These are phyloP conservation scores for Collichthys lucidus DNA, from an alignment of 2,113 vertebrate species.

Conservation along the genomic window DNA sequence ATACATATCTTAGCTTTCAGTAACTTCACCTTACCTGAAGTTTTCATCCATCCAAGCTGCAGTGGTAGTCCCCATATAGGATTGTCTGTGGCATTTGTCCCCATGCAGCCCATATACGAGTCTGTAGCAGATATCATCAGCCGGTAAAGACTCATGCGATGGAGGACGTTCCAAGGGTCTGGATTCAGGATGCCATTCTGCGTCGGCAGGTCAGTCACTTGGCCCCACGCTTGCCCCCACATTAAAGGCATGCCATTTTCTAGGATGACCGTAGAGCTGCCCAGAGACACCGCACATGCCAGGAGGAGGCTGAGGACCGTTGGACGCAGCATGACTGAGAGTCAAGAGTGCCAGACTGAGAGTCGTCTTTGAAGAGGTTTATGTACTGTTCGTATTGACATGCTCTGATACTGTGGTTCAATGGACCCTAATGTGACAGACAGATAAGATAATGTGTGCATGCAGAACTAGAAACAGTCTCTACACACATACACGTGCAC, in stretches of 20 bases:
- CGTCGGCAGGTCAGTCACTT: constrained; percentile 72
- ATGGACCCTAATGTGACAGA: constrained; percentile 12
- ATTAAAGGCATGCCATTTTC: constrained; percentile 78
- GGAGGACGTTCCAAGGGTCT: constrained; percentile 84
- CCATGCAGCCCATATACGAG: constrained; percentile 82
- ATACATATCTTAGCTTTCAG: too few species aligned
- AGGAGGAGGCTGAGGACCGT: constrained; percentile 43
- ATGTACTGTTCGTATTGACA: constrained; percentile 8
- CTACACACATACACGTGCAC: not conserved
- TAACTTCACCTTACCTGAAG: constrained; percentile 81
- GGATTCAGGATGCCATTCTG: constrained; percentile 73
- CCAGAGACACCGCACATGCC: constrained; percentile 48
- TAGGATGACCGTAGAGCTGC: constrained; percentile 54
- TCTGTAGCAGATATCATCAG: constrained; percentile 82
- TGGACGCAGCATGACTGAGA: constrained; percentile 47
- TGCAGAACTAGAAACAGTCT: not conserved
- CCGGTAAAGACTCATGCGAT: constrained; percentile 88
- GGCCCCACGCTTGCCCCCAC: constrained; percentile 80
- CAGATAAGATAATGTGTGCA: constrained; percentile 46
- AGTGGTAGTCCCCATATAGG: constrained; percentile 89
- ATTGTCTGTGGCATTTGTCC: constrained; percentile 77
- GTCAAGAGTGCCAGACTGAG: constrained; percentile 8
- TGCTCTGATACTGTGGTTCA: not conserved
- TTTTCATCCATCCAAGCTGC: constrained; percentile 90
- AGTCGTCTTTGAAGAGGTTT: not conserved